Percentiles rank a stretch among this genome's conserved stretches.
Evolutionary conservation across 2,888 invertebrate genomes (phyloP).

Genomic region (Aphodius sticticus): DNA sequence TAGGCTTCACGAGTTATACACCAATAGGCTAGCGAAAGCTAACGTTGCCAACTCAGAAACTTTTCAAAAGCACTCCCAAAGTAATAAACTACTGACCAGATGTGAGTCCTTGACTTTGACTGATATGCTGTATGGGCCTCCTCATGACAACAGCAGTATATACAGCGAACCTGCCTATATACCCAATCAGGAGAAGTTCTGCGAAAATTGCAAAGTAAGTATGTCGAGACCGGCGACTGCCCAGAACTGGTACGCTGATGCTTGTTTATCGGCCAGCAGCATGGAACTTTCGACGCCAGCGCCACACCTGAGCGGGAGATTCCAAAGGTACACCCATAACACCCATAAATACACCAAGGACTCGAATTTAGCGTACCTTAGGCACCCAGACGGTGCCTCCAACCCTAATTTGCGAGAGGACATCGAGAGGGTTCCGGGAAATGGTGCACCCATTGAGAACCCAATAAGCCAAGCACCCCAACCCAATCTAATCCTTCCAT

Average conservation of each 20-base stretch:
- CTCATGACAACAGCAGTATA: constrained; percentile 77
- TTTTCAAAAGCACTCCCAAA: constrained; percentile 61
- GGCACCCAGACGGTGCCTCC: constrained; percentile 92
- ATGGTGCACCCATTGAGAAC: constrained; percentile 63
- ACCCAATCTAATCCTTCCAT: constrained; percentile 58
- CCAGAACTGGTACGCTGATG: constrained; percentile 69
- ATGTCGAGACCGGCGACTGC: constrained; percentile 75
- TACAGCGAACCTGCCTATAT: constrained; percentile 86
- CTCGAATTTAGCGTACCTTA: constrained; percentile 70
- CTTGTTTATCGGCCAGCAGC: constrained; percentile 64
- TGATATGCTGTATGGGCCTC: constrained; percentile 71
- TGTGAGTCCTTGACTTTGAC: constrained; percentile 76
- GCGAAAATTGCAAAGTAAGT: constrained; percentile 77
- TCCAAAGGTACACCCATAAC: constrained; percentile 71
- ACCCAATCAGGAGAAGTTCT: constrained; percentile 74
- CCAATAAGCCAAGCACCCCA: constrained; percentile 47
- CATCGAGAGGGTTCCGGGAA: constrained; percentile 68
- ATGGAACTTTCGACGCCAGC: constrained; percentile 59
- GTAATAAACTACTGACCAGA: constrained; percentile 63
- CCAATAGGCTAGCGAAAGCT: constrained; percentile 79
- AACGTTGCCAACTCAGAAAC: constrained; percentile 72
- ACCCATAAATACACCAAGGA: constrained; percentile 64
- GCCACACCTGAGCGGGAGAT: constrained; percentile 58
- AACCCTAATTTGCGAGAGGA: constrained; percentile 87
- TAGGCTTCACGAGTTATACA: constrained; percentile 82